Evolutionary conservation across 2,888 invertebrate genomes (phyloP), one percentile per base, ranked within the genome.

Genomic region (Xanthia icteritia): DNA sequence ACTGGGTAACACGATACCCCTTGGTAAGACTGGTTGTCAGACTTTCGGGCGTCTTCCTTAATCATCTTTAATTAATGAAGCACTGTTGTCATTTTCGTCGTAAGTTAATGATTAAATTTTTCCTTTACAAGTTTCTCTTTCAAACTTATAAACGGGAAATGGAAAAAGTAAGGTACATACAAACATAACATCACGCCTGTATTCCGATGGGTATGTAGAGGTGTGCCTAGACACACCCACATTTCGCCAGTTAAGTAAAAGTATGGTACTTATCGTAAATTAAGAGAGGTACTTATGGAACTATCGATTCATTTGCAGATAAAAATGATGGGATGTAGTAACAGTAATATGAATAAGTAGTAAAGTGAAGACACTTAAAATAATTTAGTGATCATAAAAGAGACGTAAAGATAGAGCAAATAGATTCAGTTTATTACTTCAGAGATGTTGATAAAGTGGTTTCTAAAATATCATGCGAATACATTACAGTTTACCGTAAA

Each of bases 311-410:
- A 48, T 63, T 58, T 67, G 54, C 64, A 60, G 58, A 83, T 81
- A 85, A 81, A 84, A 67, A 72, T 72, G 0, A 71, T 74, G 58
- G 42, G 17, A 58, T 80, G 48, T 58, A 54, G 63, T 65, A 60
- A 56, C 70, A 63, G 74, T 82, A 65, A 73, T 60, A 71, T 65
- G 71, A 84, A 68, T 76, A 61, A 76, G 66, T 70, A 63, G 63
- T 76, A 69, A 61, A 76, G 63, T 83, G 85, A 74, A 63, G 54
- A 69, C 71, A 66, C 72, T 76, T 73, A 74, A 76, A 61, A 70
- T 74, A 83, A 86, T 85, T 85, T 82, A 82, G 73, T 64, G 73
- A 68, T 20, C 70, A 63, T 83, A 82, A 85, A 83, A 85, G 63
- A 36, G 31, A 51, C 36, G 60, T 81, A 63, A 85, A 83, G 85